These are phyloP conservation scores for Pantala flavescens DNA, from an alignment of 1,140 invertebrate species.

Conservation along the genomic window DNA sequence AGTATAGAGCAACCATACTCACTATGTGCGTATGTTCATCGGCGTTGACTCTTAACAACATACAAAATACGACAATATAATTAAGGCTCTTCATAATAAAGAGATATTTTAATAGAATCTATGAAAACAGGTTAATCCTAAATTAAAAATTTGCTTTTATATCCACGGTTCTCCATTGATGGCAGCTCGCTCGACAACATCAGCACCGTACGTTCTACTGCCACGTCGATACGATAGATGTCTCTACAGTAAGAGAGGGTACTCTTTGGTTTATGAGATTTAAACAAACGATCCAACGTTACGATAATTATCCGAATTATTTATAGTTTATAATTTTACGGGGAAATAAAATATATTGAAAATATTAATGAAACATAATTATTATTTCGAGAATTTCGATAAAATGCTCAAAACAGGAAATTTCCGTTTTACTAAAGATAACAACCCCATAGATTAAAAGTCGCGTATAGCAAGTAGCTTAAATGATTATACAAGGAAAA, in stretches of 20 bases:
- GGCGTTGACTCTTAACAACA: constrained; percentile 27
- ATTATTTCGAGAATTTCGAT: no score
- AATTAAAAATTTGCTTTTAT: background rate
- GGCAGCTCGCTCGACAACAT: background rate
- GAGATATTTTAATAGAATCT: background rate
- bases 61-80: background rate
- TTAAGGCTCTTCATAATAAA: background rate
- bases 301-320: no score
- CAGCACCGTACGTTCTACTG: background rate
- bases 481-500: no score
- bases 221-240: constrained; percentile 4
- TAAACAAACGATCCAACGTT: no score
- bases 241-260: background rate
- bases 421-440: no score
- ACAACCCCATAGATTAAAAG: no score
- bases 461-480: no score
- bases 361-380: no score
- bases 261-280: no score
- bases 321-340: no score
- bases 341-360: no score
- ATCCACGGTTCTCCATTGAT: background rate
- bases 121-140: background rate
- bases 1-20: constrained; percentile 30
- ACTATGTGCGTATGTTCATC: constrained; percentile 52
- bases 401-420: no score